Base-by-base conservation (phyloP, 2,797 vertebrate genomes). In the Acropternis orthonyx region DNA sequence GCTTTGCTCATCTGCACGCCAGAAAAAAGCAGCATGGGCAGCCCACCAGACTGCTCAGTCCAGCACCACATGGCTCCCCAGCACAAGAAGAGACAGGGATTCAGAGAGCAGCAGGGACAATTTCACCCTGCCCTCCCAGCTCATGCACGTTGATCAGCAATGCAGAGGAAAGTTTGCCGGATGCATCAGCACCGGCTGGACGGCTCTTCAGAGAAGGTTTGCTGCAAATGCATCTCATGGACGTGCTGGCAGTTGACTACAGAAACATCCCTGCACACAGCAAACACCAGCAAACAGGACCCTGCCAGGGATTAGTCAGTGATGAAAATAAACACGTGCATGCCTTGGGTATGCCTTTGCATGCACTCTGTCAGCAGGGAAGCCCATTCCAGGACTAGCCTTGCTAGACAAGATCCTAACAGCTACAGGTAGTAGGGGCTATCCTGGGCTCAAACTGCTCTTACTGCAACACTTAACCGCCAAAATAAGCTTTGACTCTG, bases 171-270 rank as follows among this genome's bases (percentile, higher is more conserved):
- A 61, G 73, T 27, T 22, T 88, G 56, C 46, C 24, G 41, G 36
- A 81, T 75, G 41, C 15, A 5, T 41, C 49, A 37, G 54, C 0
- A 0, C 65, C 0, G 0, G 74, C 51, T 24, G 12, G 26, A 37
- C 10, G 2, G 81, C 67, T 79, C 84, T 78, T 82, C 39, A 71
- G 81, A 73, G 79, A 69, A 78, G 39, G 48, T 36, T 73, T 89
- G 66, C 71, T 95, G 84, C 55, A 39, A 76, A 76, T 30, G 28
- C 2, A 0, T 36, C 18, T 78, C 54, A 18, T 55, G 27, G 59
- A 66, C 0, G 1, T 12, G 54, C 4, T 43, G 55, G 91, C 36
- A 87, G 41, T 8, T 10, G 16, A 86, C 54, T 67, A 82, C 55
- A 66, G 66, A 65, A 69, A 85, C 51, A 36, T 16, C 41, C 51